phyloP scores from a whole-genome alignment of 2,113 vertebrate species.

The Tachysurus vachellii region DNA sequence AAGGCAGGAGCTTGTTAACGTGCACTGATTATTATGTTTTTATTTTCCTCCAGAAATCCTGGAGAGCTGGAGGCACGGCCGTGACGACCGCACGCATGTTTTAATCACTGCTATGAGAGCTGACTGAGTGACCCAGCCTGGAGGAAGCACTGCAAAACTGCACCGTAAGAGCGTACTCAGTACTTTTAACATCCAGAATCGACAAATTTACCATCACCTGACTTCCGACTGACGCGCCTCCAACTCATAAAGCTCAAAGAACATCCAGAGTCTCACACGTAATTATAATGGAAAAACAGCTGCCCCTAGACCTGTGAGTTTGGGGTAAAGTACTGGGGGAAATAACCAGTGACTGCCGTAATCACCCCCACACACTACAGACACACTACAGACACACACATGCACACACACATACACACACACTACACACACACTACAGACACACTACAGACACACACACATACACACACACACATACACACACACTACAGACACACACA shows the following conservation, averaged over 20 bases:
- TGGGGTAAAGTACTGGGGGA: too few relatives aligned
- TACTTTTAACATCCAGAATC: neutral
- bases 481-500: too few relatives aligned
- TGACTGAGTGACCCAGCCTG: neutral
- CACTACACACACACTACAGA: too few relatives aligned
- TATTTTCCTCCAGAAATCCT: neutral
- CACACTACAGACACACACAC: neutral
- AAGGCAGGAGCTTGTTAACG: conserved; percentile 31
- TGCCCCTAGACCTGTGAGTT: neutral
- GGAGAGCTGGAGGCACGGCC: neutral
- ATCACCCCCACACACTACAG: too few relatives aligned
- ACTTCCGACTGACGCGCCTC: too few relatives aligned
- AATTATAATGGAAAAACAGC: neutral
- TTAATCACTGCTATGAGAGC: neutral
- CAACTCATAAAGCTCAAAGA: too few relatives aligned
- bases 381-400: neutral
- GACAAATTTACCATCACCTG: too few relatives aligned
- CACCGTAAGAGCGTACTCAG: too few relatives aligned
- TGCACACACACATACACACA: too few relatives aligned
- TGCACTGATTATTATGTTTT: conserved; percentile 2
- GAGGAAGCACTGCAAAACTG: neutral
- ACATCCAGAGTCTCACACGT: too few relatives aligned
- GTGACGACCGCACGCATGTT: neutral
- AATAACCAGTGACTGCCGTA: too few relatives aligned
- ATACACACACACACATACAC: neutral